Evolutionary conservation across 2,797 vertebrate genomes (phyloP), one percentile per base, ranked within the genome.

Genomic region (Halcyon badia): DNA sequence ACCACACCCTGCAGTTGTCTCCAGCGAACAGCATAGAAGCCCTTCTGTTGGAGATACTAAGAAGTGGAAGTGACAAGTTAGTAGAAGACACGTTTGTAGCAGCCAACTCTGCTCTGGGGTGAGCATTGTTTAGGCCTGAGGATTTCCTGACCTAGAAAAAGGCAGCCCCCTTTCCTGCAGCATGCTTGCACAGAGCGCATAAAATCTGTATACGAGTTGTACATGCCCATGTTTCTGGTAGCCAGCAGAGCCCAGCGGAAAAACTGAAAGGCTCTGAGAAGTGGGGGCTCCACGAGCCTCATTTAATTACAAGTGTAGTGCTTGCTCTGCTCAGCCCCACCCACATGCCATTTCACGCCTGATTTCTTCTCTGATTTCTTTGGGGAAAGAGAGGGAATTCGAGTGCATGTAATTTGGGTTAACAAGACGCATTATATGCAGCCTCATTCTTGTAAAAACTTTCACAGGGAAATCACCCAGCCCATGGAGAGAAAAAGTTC

Each of bases 321-420:
- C 91, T 83, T 5, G 94, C 95, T 87, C 86, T 3, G 85, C 91
- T 81, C 95, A 56, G 95, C 95, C 95, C 95, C 95, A 94, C 96
- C 95, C 95, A 95, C 96, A 90, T 95, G 96, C 95, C 96, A 94
- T 96, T 96, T 97, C 96, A 97, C 93, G 97, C 96, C 96, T 96
- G 95, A 97, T 97, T 97, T 97, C 96, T 95, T 68, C 94, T 92
- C 96, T 97, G 97, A 96, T 97, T 97, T 96, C 96, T 97, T 96
- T 96, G 94, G 97, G 97, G 97, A 96, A 95, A 92, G 96, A 95
- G 96, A 87, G 94, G 96, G 96, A 97, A 97, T 95, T 97, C 94
- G 82, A 97, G 96, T 97, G 97, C 95, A 94, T 95, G 94, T 97
- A 97, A 97, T 97, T 97, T 97, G 96, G 97, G 96, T 97, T 97